Base-by-base conservation (phyloP, 64 coral and sea anemone species). In the Montipora cactus region DNA sequence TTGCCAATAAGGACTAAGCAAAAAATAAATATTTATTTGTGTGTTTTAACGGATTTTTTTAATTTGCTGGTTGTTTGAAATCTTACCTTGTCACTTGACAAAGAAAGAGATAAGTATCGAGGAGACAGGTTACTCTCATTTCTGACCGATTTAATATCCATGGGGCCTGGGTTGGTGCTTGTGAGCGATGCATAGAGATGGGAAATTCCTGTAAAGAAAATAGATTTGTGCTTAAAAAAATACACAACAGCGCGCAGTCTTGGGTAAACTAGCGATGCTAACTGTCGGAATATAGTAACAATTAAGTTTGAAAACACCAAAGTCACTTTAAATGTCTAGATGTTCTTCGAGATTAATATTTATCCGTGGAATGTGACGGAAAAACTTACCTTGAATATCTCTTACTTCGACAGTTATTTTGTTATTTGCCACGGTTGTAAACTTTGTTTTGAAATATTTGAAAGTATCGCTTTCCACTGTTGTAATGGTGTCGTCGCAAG, bases 381-480 rank as follows among this genome's bases (percentile, higher is more conserved):
- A 64, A 16, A 64, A 64, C 47, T 92, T 76, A 94, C 98, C 98
- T 81, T 89, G 88, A 47, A 94, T 96, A 51, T 99, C 98, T 44
- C 88, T 81, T 19, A 99, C 77, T 84, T 99, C 98, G 15, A 99
- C 93, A 14, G 89, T 92, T 50, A 99, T 96, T 79, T 79, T 79
- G 7, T 92, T 91, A 21, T 80, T 90, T 1, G 90, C 88, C 6
- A 90, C 95, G 2, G 89, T 94, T 45, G 14, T 52, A 74, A 99
- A 99, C 79, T 96, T 68, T 0, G 92, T 96, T 21, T 90, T 91
- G 89, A 99, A 99, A 59, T 99, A 99, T 21, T 96, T 90, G 75
- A 99, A 99, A 5, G 98, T 96, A 25, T 95, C 98, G 13, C 94
- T 95, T 23, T 99, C 98, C 0, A 99, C 98, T 18, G 87, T 94